A percentile compares a stretch with the other conserved stretches of the same genome.
Evolutionary conservation across 2,113 vertebrate genomes (phyloP).

Genomic region (Psammodynastes pulverulentus): DNA sequence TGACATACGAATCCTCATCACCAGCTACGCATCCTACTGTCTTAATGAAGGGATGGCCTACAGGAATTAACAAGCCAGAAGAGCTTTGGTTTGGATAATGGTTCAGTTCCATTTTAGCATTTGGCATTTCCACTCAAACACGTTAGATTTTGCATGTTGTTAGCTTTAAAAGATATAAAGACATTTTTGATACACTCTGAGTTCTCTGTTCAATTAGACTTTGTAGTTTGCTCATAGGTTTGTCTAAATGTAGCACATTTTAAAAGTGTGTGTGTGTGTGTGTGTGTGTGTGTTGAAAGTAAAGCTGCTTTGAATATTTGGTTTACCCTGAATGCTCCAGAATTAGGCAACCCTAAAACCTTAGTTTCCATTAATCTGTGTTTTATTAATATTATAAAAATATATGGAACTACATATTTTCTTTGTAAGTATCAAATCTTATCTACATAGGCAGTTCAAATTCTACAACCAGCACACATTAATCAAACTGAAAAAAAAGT

Average conservation of each 20-base stretch:
- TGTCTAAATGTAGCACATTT: neutral
- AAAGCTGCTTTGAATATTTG: neutral
- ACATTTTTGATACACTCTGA: slow-evolving; percentile 1
- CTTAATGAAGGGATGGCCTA: slow-evolving; percentile 95
- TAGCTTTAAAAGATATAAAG: slow-evolving; percentile 34
- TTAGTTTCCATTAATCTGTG: neutral
- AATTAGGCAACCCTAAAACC: neutral
- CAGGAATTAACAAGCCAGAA: slow-evolving; percentile 54
- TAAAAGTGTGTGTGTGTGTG: neutral
- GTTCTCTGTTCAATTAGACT: neutral
- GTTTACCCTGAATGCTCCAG: neutral
- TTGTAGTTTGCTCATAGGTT: neutral
- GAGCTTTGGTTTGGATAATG: slow-evolving; percentile 30
- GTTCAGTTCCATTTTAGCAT: slow-evolving; percentile 31
- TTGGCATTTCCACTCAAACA: neutral
- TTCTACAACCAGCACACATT: neutral
- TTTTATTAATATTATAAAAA: neutral
- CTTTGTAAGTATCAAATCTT: neutral
- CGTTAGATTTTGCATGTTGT: slow-evolving; percentile 15
- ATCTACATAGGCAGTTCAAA: neutral
- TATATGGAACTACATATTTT: neutral
- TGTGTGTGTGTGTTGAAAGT: neutral
- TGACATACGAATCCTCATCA: slow-evolving; percentile 90
- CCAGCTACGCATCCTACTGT: slow-evolving; percentile 94
- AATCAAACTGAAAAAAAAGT: neutral